Evolutionary conservation across 2,888 invertebrate genomes (phyloP).

Genomic region (Drosophila mimetica): DNA sequence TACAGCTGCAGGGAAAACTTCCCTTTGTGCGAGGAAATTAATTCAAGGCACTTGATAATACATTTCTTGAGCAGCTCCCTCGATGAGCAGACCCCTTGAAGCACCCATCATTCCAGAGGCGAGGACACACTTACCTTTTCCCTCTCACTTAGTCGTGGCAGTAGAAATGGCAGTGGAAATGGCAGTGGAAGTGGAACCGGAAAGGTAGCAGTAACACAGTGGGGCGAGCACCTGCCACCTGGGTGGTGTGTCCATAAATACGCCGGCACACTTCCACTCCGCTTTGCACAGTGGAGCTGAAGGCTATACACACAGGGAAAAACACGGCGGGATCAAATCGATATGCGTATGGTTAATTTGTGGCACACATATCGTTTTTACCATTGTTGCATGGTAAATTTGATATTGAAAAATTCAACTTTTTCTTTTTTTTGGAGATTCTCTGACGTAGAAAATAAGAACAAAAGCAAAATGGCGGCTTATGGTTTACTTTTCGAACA

Average conservation of each 20-base stretch:
- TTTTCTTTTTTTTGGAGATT: too few species aligned
- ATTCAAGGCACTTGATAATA: neutral
- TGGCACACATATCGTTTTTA: too few species aligned
- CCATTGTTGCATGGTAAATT: too few species aligned
- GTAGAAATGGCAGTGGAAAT: too few species aligned
- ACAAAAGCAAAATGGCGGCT: too few species aligned
- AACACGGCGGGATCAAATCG: too few species aligned
- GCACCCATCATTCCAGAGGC: neutral
- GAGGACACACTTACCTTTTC: neutral
- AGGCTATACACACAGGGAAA: too few species aligned
- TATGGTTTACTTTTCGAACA: too few species aligned
- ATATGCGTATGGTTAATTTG: too few species aligned
- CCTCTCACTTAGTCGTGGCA: neutral
- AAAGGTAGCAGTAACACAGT: neutral
- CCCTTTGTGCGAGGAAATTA: neutral
- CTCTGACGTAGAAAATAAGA: too few species aligned
- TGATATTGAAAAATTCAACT: too few species aligned
- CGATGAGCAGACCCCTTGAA: neutral
- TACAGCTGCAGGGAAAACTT: neutral
- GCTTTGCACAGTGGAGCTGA: neutral
- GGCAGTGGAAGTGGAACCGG: neutral
- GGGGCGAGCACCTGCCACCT: neutral
- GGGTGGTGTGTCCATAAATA: slow-evolving; percentile 35
- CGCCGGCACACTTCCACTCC: neutral
- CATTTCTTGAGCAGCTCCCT: neutral